A percentile compares a stretch with the other conserved stretches of the same genome.
phyloP scores from a whole-genome alignment of 2,888 invertebrate species.

The Pimpla rufipes region DNA sequence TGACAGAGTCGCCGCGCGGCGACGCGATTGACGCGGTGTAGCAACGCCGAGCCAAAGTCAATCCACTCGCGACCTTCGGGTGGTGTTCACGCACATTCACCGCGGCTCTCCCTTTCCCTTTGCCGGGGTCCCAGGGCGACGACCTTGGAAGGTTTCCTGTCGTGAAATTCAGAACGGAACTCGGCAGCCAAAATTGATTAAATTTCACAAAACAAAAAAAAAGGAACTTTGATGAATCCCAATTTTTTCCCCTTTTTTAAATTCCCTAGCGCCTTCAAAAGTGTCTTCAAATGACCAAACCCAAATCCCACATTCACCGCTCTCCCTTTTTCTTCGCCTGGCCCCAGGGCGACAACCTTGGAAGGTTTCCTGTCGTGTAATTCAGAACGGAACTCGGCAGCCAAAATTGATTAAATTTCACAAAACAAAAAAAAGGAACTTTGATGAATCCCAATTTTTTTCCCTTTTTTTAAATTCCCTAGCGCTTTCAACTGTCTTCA shows the following conservation, averaged over 20 bases:
- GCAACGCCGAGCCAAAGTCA: conserved; percentile 5
- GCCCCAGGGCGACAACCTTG: too few relatives aligned
- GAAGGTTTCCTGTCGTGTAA: neutral
- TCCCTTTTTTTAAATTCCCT: too few relatives aligned
- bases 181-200: neutral
- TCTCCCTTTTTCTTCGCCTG: conserved; percentile 17
- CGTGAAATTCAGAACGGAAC: neutral
- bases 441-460: too few relatives aligned
- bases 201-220: neutral
- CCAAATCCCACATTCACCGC: conserved; percentile 3
- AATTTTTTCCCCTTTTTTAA: neutral
- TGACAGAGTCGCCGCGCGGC: conserved; percentile 1
- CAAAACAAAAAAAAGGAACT: neutral
- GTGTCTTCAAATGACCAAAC: too few relatives aligned
- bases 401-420: neutral
- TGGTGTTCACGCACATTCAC: conserved; percentile 3
- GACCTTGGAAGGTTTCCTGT: neutral
- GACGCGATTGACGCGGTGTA: neutral
- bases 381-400: neutral
- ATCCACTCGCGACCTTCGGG: conserved; percentile 37
- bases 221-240: neutral
- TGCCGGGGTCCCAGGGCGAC: neutral
- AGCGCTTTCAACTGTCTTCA: too few relatives aligned
- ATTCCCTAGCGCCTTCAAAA: too few relatives aligned
- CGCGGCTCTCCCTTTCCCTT: conserved; percentile 32